Conservation (phyloP, 2,113 vertebrate genomes). For the Rafetus swinhoei region DNA sequence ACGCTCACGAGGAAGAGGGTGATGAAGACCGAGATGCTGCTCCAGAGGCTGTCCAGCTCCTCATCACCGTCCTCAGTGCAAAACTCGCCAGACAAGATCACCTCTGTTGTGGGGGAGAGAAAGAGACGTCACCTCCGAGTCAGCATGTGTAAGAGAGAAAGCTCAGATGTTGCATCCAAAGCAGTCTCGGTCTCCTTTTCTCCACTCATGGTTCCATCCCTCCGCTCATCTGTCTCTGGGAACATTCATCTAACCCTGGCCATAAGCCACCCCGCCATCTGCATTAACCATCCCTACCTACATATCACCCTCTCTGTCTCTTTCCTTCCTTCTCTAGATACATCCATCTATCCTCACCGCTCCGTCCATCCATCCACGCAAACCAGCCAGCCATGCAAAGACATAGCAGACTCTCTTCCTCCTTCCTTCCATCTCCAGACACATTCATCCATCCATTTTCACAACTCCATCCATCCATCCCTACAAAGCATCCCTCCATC, state of each 20-base stretch:
- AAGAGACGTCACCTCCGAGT: background rate
- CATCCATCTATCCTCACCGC: background rate
- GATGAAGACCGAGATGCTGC: no score
- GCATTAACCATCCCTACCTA: no score
- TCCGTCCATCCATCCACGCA: no score
- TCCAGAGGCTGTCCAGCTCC: conserved; percentile 65
- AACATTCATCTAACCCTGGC: background rate
- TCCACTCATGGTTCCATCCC: background rate
- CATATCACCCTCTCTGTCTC: no score
- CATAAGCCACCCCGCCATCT: no score
- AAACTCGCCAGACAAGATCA: background rate
- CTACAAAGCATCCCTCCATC: no score
- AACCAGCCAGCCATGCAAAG: background rate
- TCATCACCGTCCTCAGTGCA: conserved; percentile 19
- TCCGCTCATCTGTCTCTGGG: no score
- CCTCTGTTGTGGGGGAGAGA: conserved; percentile 37
- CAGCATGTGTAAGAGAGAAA: background rate
- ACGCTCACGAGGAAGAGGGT: no score
- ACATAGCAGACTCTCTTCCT: background rate
- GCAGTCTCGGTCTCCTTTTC: accelerated
- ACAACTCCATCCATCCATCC: no score
- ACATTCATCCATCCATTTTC: no score
- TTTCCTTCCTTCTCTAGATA: no score
- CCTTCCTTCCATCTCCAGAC: background rate
- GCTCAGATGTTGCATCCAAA: accelerated